Conservation (phyloP, 92 coral and sea anemone species). For the Epizoanthus illoricatus region DNA sequence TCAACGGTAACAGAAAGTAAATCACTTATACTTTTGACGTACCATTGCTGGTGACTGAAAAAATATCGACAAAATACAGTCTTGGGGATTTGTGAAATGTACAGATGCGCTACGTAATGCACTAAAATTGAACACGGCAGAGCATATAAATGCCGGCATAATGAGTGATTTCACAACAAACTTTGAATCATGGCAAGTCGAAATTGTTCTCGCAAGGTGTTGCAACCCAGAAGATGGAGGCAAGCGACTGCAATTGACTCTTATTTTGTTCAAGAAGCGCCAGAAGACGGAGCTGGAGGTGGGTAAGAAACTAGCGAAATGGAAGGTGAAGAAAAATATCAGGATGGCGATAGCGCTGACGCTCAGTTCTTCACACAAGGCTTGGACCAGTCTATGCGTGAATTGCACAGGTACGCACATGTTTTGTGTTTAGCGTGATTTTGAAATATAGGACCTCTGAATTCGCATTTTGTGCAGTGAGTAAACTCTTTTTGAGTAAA, state of each 20-base stretch:
- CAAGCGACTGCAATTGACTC: conserved; percentile 18
- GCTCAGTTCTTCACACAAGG: conserved; percentile 40
- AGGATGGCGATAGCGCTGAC: conserved; percentile 34
- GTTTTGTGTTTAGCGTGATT: not conserved
- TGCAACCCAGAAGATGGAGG: conserved; percentile 33
- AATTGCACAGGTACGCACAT: conserved; percentile 36
- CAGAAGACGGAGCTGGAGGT: conserved; percentile 37
- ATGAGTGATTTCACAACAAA: conserved; percentile 40
- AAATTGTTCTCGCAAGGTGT: conserved; percentile 36
- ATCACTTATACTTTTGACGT: conserved; percentile 22
- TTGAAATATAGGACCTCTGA: too few relatives aligned
- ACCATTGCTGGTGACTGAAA: conserved; percentile 30
- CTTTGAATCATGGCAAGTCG: conserved; percentile 39
- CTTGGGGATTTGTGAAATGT: conserved; percentile 38
- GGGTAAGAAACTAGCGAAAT: conserved; percentile 28
- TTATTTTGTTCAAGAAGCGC: conserved; percentile 31
- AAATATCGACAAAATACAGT: conserved; percentile 20
- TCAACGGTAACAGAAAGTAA: conserved; percentile 27
- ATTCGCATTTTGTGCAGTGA: too few relatives aligned
- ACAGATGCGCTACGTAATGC: conserved; percentile 37
- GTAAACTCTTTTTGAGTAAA: too few relatives aligned
- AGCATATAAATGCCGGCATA: conserved; percentile 42
- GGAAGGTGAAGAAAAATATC: conserved; percentile 31
- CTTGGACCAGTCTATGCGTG: conserved; percentile 31
- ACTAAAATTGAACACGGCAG: conserved; percentile 42